Percentiles rank a stretch among this genome's conserved stretches.
These are phyloP conservation scores for Delphinus delphis DNA, from an alignment of 2,113 vertebrate genomes.

Conservation along the genomic window DNA sequence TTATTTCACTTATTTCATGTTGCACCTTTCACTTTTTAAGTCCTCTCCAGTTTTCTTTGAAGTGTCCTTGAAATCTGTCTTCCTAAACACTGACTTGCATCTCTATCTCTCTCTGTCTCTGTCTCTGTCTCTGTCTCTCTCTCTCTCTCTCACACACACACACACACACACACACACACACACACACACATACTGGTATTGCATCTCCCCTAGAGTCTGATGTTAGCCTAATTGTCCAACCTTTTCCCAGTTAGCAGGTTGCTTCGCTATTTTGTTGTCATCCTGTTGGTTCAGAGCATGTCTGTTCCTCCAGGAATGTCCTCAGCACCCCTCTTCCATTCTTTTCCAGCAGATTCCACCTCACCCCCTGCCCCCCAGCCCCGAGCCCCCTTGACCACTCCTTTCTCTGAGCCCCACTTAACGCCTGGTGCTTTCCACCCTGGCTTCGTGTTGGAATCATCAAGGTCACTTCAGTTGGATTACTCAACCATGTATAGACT, in stretches of 20 bases:
- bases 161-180: neutral
- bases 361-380: neutral
- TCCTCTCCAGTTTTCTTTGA: neutral
- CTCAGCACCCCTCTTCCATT: neutral
- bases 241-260: neutral
- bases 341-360: neutral
- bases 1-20: no score
- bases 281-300: neutral
- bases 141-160: no score
- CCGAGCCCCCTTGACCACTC: neutral
- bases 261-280: rapidly evolving
- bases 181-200: neutral
- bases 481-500: neutral
- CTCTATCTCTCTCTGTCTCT: neutral
- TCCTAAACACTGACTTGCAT: neutral
- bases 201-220: neutral
- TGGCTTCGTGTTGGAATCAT: neutral
- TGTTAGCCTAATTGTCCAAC: neutral
- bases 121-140: neutral
- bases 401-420: neutral
- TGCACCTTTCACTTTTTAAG: neutral
- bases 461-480: conserved; percentile 2
- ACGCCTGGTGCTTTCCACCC: neutral
- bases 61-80: neutral
- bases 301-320: neutral